Conservation (phyloP, 2,797 vertebrate genomes). For the Poliocrania exsul region DNA sequence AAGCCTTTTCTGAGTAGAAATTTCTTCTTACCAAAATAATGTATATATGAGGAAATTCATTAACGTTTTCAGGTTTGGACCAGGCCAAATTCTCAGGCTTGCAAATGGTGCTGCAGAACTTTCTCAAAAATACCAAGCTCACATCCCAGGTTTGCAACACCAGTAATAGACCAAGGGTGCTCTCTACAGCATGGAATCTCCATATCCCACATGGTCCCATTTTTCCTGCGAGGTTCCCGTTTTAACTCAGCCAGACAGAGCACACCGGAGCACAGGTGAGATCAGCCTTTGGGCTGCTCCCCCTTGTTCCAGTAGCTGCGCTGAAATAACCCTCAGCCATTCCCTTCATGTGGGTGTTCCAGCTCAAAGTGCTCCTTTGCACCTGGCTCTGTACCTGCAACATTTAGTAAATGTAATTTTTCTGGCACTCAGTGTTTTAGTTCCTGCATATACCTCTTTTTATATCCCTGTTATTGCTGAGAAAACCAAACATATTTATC, state of each 20-base stretch:
- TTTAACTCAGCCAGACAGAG: not conserved
- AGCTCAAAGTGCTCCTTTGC: not conserved
- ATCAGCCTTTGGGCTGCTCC: not conserved
- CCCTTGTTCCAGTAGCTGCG: not conserved
- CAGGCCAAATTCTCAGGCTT: not conserved
- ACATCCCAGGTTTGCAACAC: not conserved
- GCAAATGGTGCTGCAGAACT: not conserved
- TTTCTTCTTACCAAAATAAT: not conserved
- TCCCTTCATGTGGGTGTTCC: not conserved
- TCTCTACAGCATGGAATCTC: not conserved
- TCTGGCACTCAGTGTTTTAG: not conserved
- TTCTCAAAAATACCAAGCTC: not conserved
- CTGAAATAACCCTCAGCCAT: not conserved
- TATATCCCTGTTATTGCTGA: not conserved
- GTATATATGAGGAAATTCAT: not conserved
- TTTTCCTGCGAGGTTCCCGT: not conserved
- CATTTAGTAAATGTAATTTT: not conserved
- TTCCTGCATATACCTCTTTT: not conserved
- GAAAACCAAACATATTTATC: constrained; percentile 26
- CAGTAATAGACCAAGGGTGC: not conserved
- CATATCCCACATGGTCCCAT: not conserved
- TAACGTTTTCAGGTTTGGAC: not conserved
- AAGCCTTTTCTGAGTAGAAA: not conserved
- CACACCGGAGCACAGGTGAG: accelerated
- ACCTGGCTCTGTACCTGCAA: not conserved